Base-by-base conservation (phyloP, 2,797 vertebrate species). In the Pipistrellus pygmaeus region DNA sequence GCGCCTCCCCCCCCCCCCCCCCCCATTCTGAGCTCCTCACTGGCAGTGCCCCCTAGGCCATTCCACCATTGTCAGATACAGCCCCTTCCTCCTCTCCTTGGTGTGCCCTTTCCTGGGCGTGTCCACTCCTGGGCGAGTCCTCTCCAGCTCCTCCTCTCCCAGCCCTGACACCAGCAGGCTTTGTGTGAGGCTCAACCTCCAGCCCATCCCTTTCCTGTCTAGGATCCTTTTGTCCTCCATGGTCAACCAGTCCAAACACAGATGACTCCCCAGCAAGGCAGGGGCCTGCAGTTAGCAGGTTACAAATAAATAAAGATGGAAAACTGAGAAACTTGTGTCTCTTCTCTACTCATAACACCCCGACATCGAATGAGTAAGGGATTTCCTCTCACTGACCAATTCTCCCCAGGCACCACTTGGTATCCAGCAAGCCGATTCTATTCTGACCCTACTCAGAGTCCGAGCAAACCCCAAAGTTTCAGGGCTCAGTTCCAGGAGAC, bases 401-500 rank as follows among this genome's bases (percentile, higher is more conserved):
- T 10, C 72, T n/a, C 48, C n/a, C 51, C 32, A 48, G 41, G 41
- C 30, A 32, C 27, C 48, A 51, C 14, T 32, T 8, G 18, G 21
- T 5, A 3, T 38, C 48, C 30, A 41, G n/a, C 2, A 2, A 44
- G 14, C 32, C n/a, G 72, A 35, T 55, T 83, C 71, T 32, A 35
- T 55, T 83, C 71, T 32, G 51, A 89, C 23, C 23, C 32, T 6
- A 20, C 41, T 11, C 18, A 6, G 72, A 51, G 53, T 41, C 23
- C 60, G 32, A 9, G 1, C 2, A 8, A 14, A 15, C 27, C 41
- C 53, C 51, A 3, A n/a, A 75, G 32, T 41, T 21, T 41, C 10
- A 5, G 4, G 30, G 21, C 55, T 25, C 4, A 0, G 25, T 41
- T 21, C 51, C 10, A 5, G 4, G 30, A 69, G n/a, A 10, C 20